Conservation (phyloP, 2,888 invertebrate genomes). For the Ectemnius lituratus region DNA sequence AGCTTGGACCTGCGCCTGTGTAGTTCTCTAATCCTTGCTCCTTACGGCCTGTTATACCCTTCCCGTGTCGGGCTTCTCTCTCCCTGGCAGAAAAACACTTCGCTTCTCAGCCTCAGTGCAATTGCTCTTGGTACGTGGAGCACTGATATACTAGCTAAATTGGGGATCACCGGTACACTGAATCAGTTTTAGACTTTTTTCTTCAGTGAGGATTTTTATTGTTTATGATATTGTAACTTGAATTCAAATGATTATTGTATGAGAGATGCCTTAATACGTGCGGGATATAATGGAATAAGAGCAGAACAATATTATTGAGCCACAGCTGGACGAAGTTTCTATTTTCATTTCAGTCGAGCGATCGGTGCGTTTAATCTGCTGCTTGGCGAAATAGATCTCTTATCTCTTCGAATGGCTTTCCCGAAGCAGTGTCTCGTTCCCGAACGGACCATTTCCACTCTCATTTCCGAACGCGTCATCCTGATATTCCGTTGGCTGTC, state of each 20-base stretch:
- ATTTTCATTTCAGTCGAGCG: background rate
- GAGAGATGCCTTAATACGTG: background rate
- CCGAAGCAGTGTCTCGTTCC: background rate
- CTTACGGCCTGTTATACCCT: slow-evolving; percentile 50
- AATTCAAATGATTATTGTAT: slow-evolving; percentile 13
- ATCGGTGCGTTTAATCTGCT: background rate
- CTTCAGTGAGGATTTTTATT: background rate
- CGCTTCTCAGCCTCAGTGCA: background rate
- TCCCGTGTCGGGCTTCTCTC: slow-evolving; percentile 34
- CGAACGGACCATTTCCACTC: background rate
- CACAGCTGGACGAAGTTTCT: too few relatives aligned
- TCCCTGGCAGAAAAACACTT: slow-evolving; percentile 29
- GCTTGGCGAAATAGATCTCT: slow-evolving; percentile 4
- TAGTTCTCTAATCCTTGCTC: slow-evolving; percentile 61
- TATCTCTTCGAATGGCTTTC: background rate
- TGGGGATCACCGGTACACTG: background rate
- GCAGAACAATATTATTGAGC: too few relatives aligned
- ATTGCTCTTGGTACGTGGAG: background rate
- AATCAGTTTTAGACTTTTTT: background rate
- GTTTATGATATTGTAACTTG: background rate
- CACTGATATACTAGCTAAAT: background rate
- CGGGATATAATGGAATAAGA: background rate
- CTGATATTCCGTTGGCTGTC: background rate
- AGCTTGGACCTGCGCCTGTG: slow-evolving; percentile 47
- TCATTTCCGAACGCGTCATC: slow-evolving; percentile 11